Evolutionary conservation across 1,140 invertebrate species (phyloP), one percentile per base, ranked within the genome.

Genomic region (Drosophila simulans): DNA sequence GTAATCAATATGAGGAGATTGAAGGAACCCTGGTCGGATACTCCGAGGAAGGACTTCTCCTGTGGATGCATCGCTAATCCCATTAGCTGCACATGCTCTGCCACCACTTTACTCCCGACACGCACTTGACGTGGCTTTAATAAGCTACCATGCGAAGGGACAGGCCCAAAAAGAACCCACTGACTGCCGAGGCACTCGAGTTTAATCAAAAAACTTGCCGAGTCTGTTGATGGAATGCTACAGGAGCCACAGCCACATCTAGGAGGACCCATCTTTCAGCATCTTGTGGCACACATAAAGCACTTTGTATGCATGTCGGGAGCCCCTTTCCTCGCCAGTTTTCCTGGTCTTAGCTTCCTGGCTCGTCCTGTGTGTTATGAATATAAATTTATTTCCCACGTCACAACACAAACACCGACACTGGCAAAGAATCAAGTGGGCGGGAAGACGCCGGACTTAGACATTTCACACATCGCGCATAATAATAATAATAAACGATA

Each of bases 401-500:
- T 89, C 83, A 88, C 84, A 80, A 71, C 82, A 81, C 74, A 84
- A 73, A 74, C 71, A 77, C 57, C 66, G 43, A 62, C 31, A 10
- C 59, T 45, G 42, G 5, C 74, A 69, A 31, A 31, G 59, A 40
- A 53, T 74, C 69, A 40, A 54, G 56, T 73, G 71, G 60, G 72
- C 46, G 62, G 54, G 52, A 53, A 43, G 62, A 56, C 42, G 73
- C 72, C 60, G 72, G 73, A 72, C 56, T 83, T 72, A 89, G 71
- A 89, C 76, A 88, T 89, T 83, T 89, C 80, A 88, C 83, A 89
- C 83, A 88, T 80, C 76, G 84, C 83, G 84, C 84, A 88, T 88
- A 88, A 88, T 88, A 88, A 88, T 86, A 86, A 86, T 88, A 88
- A 88, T 88, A 89, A 88, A 88, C 83, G 83, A 88, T 88, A 88